Conservation (phyloP, 2,113 vertebrate genomes). For the Hemicordylus capensis region DNA sequence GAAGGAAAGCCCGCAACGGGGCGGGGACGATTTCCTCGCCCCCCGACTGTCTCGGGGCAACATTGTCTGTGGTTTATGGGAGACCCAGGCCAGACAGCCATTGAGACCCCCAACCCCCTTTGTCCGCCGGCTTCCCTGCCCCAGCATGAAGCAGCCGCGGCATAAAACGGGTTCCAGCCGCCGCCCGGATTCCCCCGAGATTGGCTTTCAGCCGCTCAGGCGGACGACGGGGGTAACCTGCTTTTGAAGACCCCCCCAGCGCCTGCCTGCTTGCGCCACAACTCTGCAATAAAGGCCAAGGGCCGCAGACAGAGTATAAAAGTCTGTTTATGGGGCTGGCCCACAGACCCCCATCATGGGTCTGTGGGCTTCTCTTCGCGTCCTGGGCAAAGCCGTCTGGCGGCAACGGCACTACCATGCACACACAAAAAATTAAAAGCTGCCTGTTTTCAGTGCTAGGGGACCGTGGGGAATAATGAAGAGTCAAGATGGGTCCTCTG, state of each 20-base stretch:
- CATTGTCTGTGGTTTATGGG: slow-evolving; percentile 7
- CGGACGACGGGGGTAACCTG: background rate
- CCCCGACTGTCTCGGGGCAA: rapidly evolving
- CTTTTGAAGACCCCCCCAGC: rapidly evolving
- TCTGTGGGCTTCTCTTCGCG: slow-evolving; percentile 53
- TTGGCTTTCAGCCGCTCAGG: background rate
- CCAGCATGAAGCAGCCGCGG: slow-evolving; percentile 37
- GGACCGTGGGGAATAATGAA: no score
- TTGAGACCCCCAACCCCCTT: rapidly evolving
- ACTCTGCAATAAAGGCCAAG: slow-evolving; percentile 30
- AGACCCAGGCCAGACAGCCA: background rate
- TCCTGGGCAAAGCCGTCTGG: slow-evolving; percentile 6
- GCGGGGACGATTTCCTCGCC: rapidly evolving
- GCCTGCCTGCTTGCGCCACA: rapidly evolving
- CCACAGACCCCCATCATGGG: slow-evolving; percentile 30
- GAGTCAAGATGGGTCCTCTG: no score
- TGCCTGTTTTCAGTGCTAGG: no score
- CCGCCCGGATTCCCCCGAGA: rapidly evolving
- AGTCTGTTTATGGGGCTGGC: slow-evolving; percentile 54
- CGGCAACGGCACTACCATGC: background rate
- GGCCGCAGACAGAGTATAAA: slow-evolving; percentile 51
- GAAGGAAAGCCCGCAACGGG: rapidly evolving
- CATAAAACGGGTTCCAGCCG: slow-evolving; percentile 31
- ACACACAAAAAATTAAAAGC: background rate
- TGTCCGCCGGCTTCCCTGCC: background rate